These are phyloP conservation scores for Cetoscarus ocellatus DNA, from an alignment of 2,797 vertebrate species.

Conservation along the genomic window DNA sequence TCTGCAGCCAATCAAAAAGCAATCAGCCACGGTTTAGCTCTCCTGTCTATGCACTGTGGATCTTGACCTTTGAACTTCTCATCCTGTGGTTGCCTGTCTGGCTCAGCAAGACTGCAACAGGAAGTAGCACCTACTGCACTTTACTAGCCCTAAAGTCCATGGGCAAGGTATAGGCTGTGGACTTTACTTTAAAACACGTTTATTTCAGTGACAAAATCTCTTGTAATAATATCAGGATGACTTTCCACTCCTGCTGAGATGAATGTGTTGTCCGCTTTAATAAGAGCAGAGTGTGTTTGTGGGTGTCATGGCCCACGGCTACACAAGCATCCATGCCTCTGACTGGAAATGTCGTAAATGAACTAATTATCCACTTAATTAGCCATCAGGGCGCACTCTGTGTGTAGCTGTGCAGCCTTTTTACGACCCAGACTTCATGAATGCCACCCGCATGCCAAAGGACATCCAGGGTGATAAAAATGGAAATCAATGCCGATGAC, in stretches of 20 bases:
- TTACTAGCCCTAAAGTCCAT: slow-evolving; percentile 20
- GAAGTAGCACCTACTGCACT: slow-evolving; percentile 8
- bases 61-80: slow-evolving; percentile 50
- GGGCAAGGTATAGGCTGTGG: slow-evolving; percentile 9
- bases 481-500: slow-evolving; percentile 12
- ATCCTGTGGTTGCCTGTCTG: slow-evolving; percentile 21
- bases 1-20: slow-evolving; percentile 58
- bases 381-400: slow-evolving; percentile 34
- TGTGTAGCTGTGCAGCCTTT: slow-evolving; percentile 28
- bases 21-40: slow-evolving; percentile 35
- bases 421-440: slow-evolving; percentile 44
- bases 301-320: slow-evolving; percentile 34
- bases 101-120: slow-evolving; percentile 13
- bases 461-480: slow-evolving; percentile 25
- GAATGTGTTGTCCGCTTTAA: slow-evolving; percentile 23
- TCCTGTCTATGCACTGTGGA: slow-evolving; percentile 36
- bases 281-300: neutral
- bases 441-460: slow-evolving; percentile 26
- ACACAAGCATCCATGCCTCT: slow-evolving; percentile 33
- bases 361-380: slow-evolving; percentile 66
- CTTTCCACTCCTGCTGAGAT: slow-evolving; percentile 21
- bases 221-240: slow-evolving; percentile 21
- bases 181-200: slow-evolving; percentile 7
- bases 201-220: slow-evolving; percentile 7
- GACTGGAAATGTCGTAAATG: slow-evolving; percentile 56